phyloP scores from a whole-genome alignment of 2,888 invertebrate genomes.

The Gasteruption jaculator region DNA sequence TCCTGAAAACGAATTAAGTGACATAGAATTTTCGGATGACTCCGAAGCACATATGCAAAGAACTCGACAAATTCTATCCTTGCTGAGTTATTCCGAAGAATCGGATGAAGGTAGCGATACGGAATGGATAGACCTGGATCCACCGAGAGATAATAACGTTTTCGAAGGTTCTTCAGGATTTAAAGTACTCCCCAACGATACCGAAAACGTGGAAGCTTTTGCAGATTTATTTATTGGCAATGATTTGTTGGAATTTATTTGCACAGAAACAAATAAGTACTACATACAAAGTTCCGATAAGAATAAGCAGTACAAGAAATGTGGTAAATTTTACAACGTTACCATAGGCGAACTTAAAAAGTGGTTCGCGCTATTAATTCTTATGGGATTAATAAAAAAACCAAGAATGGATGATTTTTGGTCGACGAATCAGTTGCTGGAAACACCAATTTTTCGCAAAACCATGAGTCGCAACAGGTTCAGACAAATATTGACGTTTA shows the following conservation, averaged over 20 bases:
- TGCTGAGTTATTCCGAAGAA: constrained; percentile 15
- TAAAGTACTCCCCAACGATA: constrained; percentile 12
- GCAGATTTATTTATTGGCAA: constrained; percentile 14
- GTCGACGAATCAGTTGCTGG: constrained; percentile 6
- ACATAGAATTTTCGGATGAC: constrained; percentile 6
- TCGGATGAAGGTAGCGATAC: constrained; percentile 7
- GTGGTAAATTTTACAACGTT: constrained; percentile 5
- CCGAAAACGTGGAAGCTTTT: too few species aligned
- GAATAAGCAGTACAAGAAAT: too few species aligned
- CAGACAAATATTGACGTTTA: constrained; percentile 15
- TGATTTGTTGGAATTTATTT: constrained; percentile 11
- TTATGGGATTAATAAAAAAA: constrained; percentile 14
- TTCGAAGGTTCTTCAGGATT: constrained; percentile 12
- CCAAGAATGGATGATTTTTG: constrained; percentile 9
- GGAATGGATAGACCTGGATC: constrained; percentile 10
- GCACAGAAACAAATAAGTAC: constrained; percentile 15
- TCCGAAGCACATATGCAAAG: constrained; percentile 10
- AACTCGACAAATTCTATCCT: constrained; percentile 9
- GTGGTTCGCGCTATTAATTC: constrained; percentile 9
- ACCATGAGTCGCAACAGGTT: constrained; percentile 16
- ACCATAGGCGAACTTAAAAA: constrained; percentile 10
- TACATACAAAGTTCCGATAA: constrained; percentile 11
- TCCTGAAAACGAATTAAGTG: constrained; percentile 10
- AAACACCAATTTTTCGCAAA: constrained; percentile 15
- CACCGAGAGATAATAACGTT: constrained; percentile 13